Percentiles rank a stretch among this genome's conserved stretches.
phyloP scores from a whole-genome alignment of 1,140 invertebrate species.

The Drosophila nigrodunni region DNA sequence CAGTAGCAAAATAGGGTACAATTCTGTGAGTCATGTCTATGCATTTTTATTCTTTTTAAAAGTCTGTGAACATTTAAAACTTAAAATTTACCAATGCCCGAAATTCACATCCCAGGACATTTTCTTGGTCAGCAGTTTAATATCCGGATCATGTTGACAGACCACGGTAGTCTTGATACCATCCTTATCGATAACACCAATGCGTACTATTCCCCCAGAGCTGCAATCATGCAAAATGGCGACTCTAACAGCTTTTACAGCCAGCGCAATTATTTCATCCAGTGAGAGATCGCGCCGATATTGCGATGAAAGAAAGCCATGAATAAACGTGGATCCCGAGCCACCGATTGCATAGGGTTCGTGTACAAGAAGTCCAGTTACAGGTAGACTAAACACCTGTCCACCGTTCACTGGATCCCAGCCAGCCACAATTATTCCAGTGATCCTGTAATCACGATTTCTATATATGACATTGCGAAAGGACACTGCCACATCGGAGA shows the following conservation, averaged over 20 bases:
- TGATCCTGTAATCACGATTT: slow-evolving; percentile 94
- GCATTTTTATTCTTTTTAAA: no score
- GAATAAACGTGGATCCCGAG: slow-evolving; percentile 97
- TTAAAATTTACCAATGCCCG: neutral
- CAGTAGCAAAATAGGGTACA: neutral
- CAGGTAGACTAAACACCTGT: slow-evolving; percentile 94
- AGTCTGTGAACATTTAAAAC: no score
- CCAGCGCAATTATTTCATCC: slow-evolving; percentile 93
- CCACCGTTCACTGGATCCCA: slow-evolving; percentile 95
- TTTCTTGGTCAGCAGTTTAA: slow-evolving; percentile 9
- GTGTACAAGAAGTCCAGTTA: slow-evolving; percentile 95
- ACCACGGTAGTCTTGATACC: slow-evolving; percentile 90
- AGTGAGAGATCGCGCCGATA: slow-evolving; percentile 92
- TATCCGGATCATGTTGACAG: slow-evolving; percentile 74
- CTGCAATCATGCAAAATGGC: slow-evolving; percentile 90
- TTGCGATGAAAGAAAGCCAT: slow-evolving; percentile 95
- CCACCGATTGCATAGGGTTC: slow-evolving; percentile 95
- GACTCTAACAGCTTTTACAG: slow-evolving; percentile 87
- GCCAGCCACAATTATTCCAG: slow-evolving; percentile 95
- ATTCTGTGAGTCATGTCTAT: neutral
- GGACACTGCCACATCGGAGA: slow-evolving; percentile 94
- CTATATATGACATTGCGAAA: slow-evolving; percentile 97
- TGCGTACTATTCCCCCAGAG: slow-evolving; percentile 95
- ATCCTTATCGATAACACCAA: slow-evolving; percentile 95
- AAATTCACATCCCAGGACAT: slow-evolving; percentile 19